Evolutionary conservation across 2,113 vertebrate genomes (phyloP), one percentile per base, ranked within the genome.

Genomic region (Siniperca knerii): DNA sequence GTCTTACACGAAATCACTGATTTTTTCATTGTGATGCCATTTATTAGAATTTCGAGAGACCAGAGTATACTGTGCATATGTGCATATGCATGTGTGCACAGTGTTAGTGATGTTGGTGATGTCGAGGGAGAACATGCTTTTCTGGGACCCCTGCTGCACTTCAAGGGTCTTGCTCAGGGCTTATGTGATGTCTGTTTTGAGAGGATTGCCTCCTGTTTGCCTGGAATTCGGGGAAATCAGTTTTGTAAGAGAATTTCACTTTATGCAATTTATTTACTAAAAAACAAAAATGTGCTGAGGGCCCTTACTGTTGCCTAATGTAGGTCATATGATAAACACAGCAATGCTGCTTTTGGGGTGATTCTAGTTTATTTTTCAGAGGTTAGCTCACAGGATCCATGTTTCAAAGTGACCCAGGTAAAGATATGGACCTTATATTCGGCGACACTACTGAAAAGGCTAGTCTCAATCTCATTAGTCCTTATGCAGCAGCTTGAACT

Each of bases 181-280:
- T 86, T 79, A 79, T 88, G 75, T 81, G 77, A 91, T 91, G 81
- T 89, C 83, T 87, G 66, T 90, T 90, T 89, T 84, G 75, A 77
- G 54, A 81, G 72, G 75, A 73, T 68, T 79, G 73, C 40, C 57
- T 83, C 40, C 76, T n/a, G 33, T 54, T 80, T 82, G 48, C 9
- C 25, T 61, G 29, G 48, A 84, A 29, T 79, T 42, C 0, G 1
- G 8, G 37, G 10, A 68, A n/a, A 58, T 73, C 33, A 13, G 20
- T 72, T 82, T 64, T 50, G 20, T 23, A 33, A 61, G 52, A 67
- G 0, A 35, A 33, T 79, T 54, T 48, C 4, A 61, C 12, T 60
- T 79, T 8, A 58, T 65, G 15, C 67, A 70, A 76, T 61, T 46
- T 44, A 61, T 73, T 61, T 74, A 68, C 25, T 74, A 7, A 60